Conservation (phyloP, 30 jellyfish, hydroid and myxozoan species). For the Sanderia malayensis region DNA sequence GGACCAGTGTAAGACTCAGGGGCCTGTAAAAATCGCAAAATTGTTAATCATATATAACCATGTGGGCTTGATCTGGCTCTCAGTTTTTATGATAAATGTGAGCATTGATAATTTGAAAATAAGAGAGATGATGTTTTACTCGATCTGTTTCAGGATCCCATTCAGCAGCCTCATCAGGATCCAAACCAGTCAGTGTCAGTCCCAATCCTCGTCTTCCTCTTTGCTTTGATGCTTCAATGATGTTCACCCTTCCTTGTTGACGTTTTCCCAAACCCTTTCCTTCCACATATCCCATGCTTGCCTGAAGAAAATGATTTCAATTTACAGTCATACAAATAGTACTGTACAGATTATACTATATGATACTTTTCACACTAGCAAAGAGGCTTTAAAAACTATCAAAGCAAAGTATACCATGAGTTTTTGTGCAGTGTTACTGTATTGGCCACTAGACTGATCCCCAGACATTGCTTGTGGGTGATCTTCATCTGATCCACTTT, state of each 20-base stretch:
- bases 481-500: background rate
- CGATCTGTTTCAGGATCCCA: slow-evolving; percentile 73
- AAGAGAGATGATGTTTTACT: too few species aligned
- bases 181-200: slow-evolving; percentile 73
- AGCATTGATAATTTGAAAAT: too few species aligned
- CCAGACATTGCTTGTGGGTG: slow-evolving; percentile 12
- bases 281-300: slow-evolving; percentile 82
- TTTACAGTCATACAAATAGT: too few species aligned
- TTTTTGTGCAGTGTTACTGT: slow-evolving; percentile 55
- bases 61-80: too few species aligned
- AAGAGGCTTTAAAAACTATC: too few species aligned
- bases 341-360: too few species aligned
- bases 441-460: slow-evolving; percentile 57
- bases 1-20: too few species aligned
- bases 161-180: slow-evolving; percentile 65
- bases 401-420: slow-evolving; percentile 70
- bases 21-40: too few species aligned
- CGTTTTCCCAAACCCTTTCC: slow-evolving; percentile 94
- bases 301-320: slow-evolving; percentile 51
- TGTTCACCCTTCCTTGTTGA: slow-evolving; percentile 90
- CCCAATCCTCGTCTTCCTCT: slow-evolving; percentile 98
- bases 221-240: slow-evolving; percentile 92
- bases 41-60: too few species aligned
- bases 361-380: too few species aligned
- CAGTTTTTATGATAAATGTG: too few species aligned